Percentiles rank a stretch among this genome's conserved stretches.
Conservation (phyloP, 2,797 vertebrate genomes). For the Bradypodion pumilum region DNA sequence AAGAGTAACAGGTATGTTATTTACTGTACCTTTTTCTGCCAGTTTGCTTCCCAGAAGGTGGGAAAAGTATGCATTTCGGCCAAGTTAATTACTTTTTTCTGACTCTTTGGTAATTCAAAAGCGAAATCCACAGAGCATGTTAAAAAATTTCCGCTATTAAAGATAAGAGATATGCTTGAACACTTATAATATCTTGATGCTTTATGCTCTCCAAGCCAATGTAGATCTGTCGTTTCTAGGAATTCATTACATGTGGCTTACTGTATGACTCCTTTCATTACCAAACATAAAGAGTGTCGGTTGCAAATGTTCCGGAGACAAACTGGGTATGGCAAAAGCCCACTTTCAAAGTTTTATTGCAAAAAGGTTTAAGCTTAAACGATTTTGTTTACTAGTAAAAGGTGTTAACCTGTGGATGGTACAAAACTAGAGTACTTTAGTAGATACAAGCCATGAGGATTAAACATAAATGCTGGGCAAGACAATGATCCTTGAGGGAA, state of each 20-base stretch:
- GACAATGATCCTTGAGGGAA: no score
- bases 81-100: constrained; percentile 20
- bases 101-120: constrained; percentile 16
- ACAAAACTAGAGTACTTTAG: neutral
- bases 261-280: constrained; percentile 37
- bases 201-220: constrained; percentile 4
- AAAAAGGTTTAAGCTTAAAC: neutral
- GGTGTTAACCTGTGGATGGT: no score
- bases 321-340: constrained; percentile 28
- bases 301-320: neutral
- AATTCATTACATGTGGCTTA: constrained; percentile 30
- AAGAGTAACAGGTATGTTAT: neutral
- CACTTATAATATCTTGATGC: neutral
- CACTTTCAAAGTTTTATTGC: constrained; percentile 1
- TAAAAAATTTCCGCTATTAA: constrained; percentile 13
- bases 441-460: neutral
- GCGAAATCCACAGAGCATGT: constrained; percentile 16
- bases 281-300: constrained; percentile 13
- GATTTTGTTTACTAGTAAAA: no score
- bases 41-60: neutral
- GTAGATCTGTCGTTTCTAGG: constrained; percentile 6
- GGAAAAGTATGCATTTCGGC: neutral
- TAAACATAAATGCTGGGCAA: neutral
- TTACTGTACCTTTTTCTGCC: neutral
- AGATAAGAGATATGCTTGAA: constrained; percentile 27